Percentiles rank a stretch among this genome's conserved stretches.
Conservation (phyloP, 2,113 vertebrate species). For the Willisornis vidua region DNA sequence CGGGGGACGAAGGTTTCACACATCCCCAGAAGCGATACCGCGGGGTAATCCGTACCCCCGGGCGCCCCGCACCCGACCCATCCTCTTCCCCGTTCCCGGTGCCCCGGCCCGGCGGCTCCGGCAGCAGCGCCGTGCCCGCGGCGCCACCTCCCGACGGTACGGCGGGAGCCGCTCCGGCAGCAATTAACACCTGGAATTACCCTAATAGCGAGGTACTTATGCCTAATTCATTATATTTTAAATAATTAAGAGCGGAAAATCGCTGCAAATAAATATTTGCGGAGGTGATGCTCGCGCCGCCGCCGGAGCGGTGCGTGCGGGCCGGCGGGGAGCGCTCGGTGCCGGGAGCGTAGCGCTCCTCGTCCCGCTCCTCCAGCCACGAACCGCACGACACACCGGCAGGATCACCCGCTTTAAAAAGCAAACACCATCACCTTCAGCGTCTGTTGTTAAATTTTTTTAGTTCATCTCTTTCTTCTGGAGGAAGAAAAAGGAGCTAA, state of each 20-base stretch:
- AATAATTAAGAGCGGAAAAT: constrained; percentile 20
- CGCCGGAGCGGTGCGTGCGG: not conserved
- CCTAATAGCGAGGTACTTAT: constrained; percentile 58
- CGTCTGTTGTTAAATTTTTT: not conserved
- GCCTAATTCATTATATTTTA: constrained; percentile 63
- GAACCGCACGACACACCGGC: not conserved
- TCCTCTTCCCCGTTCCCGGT: not conserved
- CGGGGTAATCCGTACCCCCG: not conserved
- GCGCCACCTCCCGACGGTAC: constrained; percentile 78
- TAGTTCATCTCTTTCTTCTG: not conserved
- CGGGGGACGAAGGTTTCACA: not conserved
- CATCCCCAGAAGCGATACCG: not conserved
- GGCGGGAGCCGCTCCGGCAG: constrained; percentile 20
- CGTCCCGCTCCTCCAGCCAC: not conserved
- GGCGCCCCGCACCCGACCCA: not conserved
- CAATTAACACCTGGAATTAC: constrained; percentile 69
- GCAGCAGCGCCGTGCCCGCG: constrained; percentile 65
- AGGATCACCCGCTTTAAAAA: not conserved
- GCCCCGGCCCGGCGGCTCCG: not conserved
- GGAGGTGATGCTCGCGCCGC: not conserved
- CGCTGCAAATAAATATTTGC: constrained; percentile 64
- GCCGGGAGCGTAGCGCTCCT: not conserved
- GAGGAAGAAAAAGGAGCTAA: not conserved
- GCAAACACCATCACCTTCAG: not conserved
- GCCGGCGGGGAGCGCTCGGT: not conserved